Base-by-base conservation (phyloP, 2,797 vertebrate genomes). In the Dendrocincla fuliginosa region DNA sequence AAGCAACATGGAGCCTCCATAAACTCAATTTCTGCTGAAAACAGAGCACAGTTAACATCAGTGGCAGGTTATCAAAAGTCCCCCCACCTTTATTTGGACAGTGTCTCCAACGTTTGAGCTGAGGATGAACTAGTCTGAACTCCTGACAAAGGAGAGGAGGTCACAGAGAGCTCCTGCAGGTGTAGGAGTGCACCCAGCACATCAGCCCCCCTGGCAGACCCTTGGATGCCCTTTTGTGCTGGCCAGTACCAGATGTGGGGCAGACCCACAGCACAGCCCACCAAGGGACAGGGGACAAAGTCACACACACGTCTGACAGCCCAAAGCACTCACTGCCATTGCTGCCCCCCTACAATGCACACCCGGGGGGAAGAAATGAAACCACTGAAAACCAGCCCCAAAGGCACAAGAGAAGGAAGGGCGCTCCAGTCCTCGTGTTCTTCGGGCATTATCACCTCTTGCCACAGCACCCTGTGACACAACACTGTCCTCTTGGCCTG, bases 31-130 rank as follows among this genome's bases (percentile, higher is more conserved):
- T 65, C 47, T 85, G 47, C 47, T 69, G 39, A 13, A 84, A 69
- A 4, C 3, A 44, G 44, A 82, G 42, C 50, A 32, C 50, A 78
- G 35, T 27, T 33, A 55, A n/a, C 35, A 37, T 13, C 19, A 52
- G 10, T 12, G 32, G 30, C 17, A 44, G 0, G 0, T 52, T 44
- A 33, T 13, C 50, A 50, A 57, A n/a, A 10, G 18, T n/a, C 11
- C n/a, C 30, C 23, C 41, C 33, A 37, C 71, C 79, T 60, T 57
- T n/a, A 6, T 78, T 35, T 82, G 63, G 41, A 39, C 15, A 52
- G 49, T 13, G 46, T 5, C 57, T 47, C 28, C 27, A 10, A 1
- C 39, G 46, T 25, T 68, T 39, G 65, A 85, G 37, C 28, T 60
- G 79, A 63, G 60, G 33, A 56, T 22, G 57, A 85, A 82, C 30